These are phyloP conservation scores for Pinna nobilis DNA, from an alignment of 1,140 invertebrate species.

Conservation along the genomic window DNA sequence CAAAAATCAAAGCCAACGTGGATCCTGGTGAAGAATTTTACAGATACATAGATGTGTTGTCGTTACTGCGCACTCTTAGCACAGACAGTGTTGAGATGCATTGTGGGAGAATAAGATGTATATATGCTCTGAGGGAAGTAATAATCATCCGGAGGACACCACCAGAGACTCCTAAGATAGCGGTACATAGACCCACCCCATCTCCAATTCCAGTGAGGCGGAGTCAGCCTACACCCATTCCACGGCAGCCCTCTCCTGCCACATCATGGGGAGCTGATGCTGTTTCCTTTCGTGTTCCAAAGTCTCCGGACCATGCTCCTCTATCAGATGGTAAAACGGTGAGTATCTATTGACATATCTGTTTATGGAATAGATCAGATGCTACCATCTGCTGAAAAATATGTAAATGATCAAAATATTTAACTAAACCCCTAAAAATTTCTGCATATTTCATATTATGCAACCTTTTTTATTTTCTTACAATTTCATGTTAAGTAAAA, in stretches of 20 bases:
- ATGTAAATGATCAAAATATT: not conserved
- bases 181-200: slow-evolving; percentile 16
- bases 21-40: slow-evolving; percentile 68
- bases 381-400: not conserved
- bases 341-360: slow-evolving; percentile 4
- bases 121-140: slow-evolving; percentile 56
- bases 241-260: slow-evolving; percentile 38
- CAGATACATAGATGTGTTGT: slow-evolving; percentile 61
- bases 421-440: too few species aligned
- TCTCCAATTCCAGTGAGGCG: slow-evolving; percentile 9
- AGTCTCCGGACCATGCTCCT: slow-evolving; percentile 50
- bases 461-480: too few species aligned
- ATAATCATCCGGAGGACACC: slow-evolving; percentile 40
- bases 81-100: slow-evolving; percentile 67
- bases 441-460: too few species aligned
- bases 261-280: slow-evolving; percentile 60
- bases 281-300: slow-evolving; percentile 51
- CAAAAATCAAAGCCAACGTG: slow-evolving; percentile 64
- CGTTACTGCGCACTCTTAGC: slow-evolving; percentile 55
- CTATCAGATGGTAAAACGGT: slow-evolving; percentile 58
- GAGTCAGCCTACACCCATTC: slow-evolving; percentile 8
- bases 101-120: slow-evolving; percentile 66
- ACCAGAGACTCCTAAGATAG: slow-evolving; percentile 24
- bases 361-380: not conserved
- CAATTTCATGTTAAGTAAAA: too few species aligned